Conservation (phyloP, 1,140 invertebrate species). For the Euura saliciscinereae region DNA sequence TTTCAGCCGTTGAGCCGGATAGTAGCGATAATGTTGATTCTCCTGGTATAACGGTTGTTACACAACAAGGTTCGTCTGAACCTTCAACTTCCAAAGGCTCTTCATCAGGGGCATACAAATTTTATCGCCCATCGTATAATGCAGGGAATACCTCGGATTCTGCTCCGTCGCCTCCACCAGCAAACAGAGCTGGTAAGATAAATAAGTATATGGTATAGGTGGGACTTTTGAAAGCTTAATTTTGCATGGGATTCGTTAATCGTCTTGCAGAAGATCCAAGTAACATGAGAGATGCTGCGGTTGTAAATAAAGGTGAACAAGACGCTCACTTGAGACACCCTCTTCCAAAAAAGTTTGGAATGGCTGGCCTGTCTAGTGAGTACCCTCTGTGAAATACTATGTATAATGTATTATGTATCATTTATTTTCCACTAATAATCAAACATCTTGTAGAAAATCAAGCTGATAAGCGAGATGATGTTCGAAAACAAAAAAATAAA, state of each 20-base stretch:
- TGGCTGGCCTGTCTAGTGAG: neutral
- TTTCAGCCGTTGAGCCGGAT: neutral
- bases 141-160: neutral
- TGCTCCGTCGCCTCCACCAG: neutral
- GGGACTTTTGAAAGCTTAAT: neutral
- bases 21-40: neutral
- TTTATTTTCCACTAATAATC: too few relatives aligned
- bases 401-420: too few relatives aligned
- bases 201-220: neutral
- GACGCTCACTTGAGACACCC: neutral
- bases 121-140: neutral
- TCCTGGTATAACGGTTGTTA: neutral
- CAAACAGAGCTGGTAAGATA: neutral
- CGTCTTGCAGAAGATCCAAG: neutral
- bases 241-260: too few relatives aligned
- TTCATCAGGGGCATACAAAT: neutral
- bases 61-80: neutral
- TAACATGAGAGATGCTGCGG: neutral
- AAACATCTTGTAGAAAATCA: too few relatives aligned
- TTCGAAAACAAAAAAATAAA: too few relatives aligned
- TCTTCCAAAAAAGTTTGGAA: neutral
- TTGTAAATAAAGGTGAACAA: neutral
- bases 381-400: neutral
- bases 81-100: neutral
- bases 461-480: too few relatives aligned